These are phyloP conservation scores for Nettapus auritus DNA, from an alignment of 2,113 vertebrate species.

Conservation along the genomic window DNA sequence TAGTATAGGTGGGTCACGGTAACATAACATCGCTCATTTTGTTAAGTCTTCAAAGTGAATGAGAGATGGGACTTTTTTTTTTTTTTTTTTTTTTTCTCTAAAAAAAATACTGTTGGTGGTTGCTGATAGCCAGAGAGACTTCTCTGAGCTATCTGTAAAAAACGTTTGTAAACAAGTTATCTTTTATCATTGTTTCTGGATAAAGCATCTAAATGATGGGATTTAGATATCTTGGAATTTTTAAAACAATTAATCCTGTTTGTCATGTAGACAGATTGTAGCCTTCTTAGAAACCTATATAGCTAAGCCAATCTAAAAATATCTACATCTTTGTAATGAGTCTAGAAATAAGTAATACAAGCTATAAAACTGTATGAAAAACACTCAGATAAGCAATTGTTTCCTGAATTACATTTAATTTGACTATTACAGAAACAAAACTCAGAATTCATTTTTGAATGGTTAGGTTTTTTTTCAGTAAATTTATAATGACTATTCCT, in stretches of 20 bases:
- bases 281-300: not conserved
- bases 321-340: not conserved
- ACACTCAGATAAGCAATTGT: not conserved
- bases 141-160: not conserved
- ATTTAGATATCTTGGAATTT: not conserved
- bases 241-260: not conserved
- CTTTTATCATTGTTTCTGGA: not conserved
- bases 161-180: not conserved
- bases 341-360: not conserved
- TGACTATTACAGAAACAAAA: not conserved
- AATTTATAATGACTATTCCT: not conserved
- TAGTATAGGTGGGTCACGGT: not conserved
- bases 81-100: accelerated
- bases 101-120: not conserved
- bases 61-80: accelerated
- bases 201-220: not conserved
- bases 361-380: not conserved
- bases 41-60: not conserved
- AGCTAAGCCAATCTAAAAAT: not conserved
- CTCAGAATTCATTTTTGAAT: not conserved
- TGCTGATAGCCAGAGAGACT: not conserved
- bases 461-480: not conserved
- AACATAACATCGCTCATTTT: not conserved
- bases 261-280: not conserved
- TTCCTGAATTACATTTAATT: not conserved